Percentiles rank a stretch among this genome's conserved stretches.
phyloP scores from a whole-genome alignment of 2,113 vertebrate genomes.

The Esox niger region DNA sequence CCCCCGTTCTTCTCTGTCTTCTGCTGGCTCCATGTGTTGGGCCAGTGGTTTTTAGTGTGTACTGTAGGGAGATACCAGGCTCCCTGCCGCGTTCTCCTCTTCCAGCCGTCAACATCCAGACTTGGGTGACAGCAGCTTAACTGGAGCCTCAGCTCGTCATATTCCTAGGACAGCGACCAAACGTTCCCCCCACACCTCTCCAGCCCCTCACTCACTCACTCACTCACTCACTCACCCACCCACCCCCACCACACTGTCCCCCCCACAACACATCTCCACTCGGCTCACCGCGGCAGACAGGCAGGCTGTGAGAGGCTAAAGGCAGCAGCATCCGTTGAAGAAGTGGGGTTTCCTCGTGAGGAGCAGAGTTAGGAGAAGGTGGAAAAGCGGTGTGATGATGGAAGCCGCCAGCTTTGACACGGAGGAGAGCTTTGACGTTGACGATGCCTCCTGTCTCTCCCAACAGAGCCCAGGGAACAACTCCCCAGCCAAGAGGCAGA shows the following conservation, averaged over 20 bases:
- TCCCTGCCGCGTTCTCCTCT: constrained; percentile 5
- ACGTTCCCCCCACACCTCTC: constrained; percentile 14
- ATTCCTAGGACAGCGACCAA: constrained; percentile 36
- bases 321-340: constrained; percentile 21
- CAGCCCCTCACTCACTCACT: constrained; percentile 17
- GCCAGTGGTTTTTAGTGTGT: constrained; percentile 14
- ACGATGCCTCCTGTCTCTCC: constrained; percentile 79
- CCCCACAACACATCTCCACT: constrained; percentile 45
- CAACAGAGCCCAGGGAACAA: constrained; percentile 84
- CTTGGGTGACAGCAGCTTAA: constrained; percentile 41
- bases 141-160: constrained; percentile 51
- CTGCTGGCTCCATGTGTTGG: not conserved
- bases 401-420: constrained; percentile 77
- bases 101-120: constrained; percentile 10
- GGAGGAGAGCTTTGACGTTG: constrained; percentile 84
- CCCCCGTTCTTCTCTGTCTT: constrained; percentile 3
- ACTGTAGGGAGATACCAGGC: not conserved
- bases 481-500: constrained; percentile 80
- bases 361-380: constrained; percentile 44
- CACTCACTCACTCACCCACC: constrained; percentile 19
- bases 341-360: constrained; percentile 43
- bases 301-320: constrained; percentile 21
- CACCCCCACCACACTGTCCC: not conserved
- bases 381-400: constrained; percentile 55
- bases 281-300: constrained; percentile 46